Percentiles rank a stretch among this genome's conserved stretches.
These are phyloP conservation scores for Rhodeus uyekii DNA, from an alignment of 2,797 vertebrate genomes.

Conservation along the genomic window DNA sequence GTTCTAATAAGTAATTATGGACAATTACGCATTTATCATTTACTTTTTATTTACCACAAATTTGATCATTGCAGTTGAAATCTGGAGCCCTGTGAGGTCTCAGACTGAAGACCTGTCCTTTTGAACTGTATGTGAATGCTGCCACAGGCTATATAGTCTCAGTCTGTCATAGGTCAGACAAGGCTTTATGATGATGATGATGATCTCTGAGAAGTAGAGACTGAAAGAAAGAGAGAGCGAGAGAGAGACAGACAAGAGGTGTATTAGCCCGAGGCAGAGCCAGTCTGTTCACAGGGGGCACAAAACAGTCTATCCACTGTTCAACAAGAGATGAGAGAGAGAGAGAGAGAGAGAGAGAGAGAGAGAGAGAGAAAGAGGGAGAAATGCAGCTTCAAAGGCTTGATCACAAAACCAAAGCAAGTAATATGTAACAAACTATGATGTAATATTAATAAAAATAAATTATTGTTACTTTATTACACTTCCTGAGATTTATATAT, in stretches of 20 bases:
- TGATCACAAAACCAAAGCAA: not conserved
- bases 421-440: not conserved
- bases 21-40: too few species aligned
- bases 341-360: not conserved
- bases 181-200: conserved; percentile 26
- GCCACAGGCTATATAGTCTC: not conserved
- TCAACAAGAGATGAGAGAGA: not conserved
- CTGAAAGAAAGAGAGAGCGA: too few species aligned
- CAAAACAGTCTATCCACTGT: conserved; percentile 10
- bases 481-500: too few species aligned
- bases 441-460: too few species aligned
- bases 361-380: not conserved
- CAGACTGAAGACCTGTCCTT: conserved; percentile 32
- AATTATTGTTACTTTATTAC: too few species aligned
- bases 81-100: not conserved
- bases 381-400: not conserved
- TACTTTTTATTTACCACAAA: not conserved
- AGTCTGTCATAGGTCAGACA: conserved; percentile 24
- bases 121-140: conserved; percentile 4
- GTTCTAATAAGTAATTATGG: too few species aligned
- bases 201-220: conserved; percentile 35
- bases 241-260: conserved; percentile 10
- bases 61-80: not conserved
- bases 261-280: conserved; percentile 1
- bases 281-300: conserved; percentile 12